Conservation (phyloP, 2,113 vertebrate species). For the Oncorhynchus mykiss region DNA sequence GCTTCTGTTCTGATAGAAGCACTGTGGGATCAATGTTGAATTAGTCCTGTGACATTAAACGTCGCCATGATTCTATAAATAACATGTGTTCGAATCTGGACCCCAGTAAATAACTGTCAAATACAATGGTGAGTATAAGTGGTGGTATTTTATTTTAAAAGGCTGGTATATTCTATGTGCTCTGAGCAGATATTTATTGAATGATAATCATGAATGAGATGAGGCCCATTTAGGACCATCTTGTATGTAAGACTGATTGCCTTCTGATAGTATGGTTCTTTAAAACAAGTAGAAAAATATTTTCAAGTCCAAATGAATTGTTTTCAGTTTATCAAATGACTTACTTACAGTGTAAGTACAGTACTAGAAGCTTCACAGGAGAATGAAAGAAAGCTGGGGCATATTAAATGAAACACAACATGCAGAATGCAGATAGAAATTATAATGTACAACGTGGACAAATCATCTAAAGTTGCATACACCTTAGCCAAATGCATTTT, state of each 20-base stretch:
- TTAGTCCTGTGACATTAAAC: no score
- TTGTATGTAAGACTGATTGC: background rate
- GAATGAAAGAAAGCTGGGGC: background rate
- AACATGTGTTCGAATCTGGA: background rate
- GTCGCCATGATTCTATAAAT: no score
- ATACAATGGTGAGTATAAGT: no score
- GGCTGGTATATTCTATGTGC: no score
- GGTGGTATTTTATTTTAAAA: no score
- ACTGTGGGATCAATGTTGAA: no score
- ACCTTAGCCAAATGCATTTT: no score
- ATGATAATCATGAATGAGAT: no score
- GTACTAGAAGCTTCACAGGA: slow-evolving; percentile 8
- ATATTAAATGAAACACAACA: background rate
- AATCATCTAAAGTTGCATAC: background rate
- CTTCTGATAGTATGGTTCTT: slow-evolving; percentile 49
- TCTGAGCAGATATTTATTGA: no score
- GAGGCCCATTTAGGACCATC: slow-evolving; percentile 21
- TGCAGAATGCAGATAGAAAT: background rate
- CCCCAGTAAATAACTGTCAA: slow-evolving; percentile 6
- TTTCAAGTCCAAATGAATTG: slow-evolving; percentile 65
- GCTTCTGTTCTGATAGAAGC: no score
- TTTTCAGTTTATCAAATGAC: slow-evolving; percentile 62
- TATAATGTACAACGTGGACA: background rate
- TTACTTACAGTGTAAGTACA: slow-evolving; percentile 67
- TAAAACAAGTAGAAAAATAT: slow-evolving; percentile 71